Percentiles rank a stretch among this genome's conserved stretches.
Evolutionary conservation across 2,888 invertebrate genomes (phyloP).

Genomic region (Epinotia demarniana): DNA sequence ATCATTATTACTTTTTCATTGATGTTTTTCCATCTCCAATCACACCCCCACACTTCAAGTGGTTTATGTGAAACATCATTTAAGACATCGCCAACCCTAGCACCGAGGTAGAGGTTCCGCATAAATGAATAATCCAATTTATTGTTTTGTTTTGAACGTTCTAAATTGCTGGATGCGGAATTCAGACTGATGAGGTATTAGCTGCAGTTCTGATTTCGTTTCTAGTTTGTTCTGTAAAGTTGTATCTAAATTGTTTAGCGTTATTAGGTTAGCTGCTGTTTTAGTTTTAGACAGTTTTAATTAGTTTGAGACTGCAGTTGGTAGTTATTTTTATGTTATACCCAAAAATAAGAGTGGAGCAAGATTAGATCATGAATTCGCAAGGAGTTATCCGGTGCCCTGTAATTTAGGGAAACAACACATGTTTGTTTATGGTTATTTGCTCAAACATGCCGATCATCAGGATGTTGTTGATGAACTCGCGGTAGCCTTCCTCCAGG

Average conservation of each 20-base stretch:
- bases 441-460: no score
- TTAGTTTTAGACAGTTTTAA: constrained; percentile 11
- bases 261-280: background rate
- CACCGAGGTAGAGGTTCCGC: constrained; percentile 62
- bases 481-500: no score
- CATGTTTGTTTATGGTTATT: no score
- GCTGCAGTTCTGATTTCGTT: constrained; percentile 40
- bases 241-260: constrained; percentile 3
- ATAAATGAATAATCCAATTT: constrained; percentile 76
- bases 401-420: no score
- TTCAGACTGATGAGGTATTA: constrained; percentile 45
- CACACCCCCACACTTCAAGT: no score
- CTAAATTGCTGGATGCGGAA: constrained; percentile 55
- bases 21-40: no score
- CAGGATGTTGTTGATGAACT: no score
- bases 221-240: constrained; percentile 30
- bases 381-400: no score
- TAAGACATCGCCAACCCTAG: constrained; percentile 14
- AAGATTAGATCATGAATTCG: no score
- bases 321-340: background rate
- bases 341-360: background rate
- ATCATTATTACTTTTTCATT: no score
- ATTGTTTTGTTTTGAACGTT: constrained; percentile 68
- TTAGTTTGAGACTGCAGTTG: constrained; percentile 1
- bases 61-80: no score